Base-by-base conservation (phyloP, 2,888 invertebrate genomes). In the Dryobotodes eremita region DNA sequence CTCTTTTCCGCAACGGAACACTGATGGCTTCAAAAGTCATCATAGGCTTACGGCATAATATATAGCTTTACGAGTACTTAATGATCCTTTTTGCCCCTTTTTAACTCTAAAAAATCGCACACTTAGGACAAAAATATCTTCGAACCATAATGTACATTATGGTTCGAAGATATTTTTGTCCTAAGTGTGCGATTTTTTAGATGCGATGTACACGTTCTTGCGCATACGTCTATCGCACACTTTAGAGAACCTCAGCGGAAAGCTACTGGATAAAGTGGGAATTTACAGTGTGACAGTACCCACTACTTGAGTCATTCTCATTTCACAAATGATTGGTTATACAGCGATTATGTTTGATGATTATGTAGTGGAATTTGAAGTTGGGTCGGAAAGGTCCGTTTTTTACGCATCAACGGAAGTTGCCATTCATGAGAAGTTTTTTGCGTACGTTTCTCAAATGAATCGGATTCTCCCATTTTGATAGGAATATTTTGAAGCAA, bases 231-330 rank as follows among this genome's bases (percentile, higher is more conserved):
- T 26, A 8, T 61, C 3, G 20, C 31, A 20, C 20, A 26, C 17
- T 15, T 7, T 26, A 7, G 46, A 7, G 46, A 61, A 79, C 62
- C 23, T 42, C 65, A 55, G 65, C 86, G 90, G 89, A 90, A 88
- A 88, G 77, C 50, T 86, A 82, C 86, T 23, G 36, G 5, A 11
- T 71, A 23, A 73, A 55, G 57, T 42, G 11, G 26, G 61, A 76
- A 79, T 72, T 80, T 36, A 20, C 55, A 55, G 64, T 55, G 7
- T 50, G 57, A 53, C 36, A 50, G 26, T 46, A 69, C n/a, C 55
- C 61, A 36, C 10, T 59, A 53, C 53, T 80, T 62, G 50, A 59
- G 31, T 53, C 57, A 71, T 77, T 42, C 53, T 83, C 8, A 68
- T 69, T 72, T 42, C 1, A 31, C 69, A 84, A 80, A 84, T 75